A percentile compares a stretch with the other conserved stretches of the same genome.
Evolutionary conservation across 2,888 invertebrate genomes (phyloP).

Genomic region (Gryllus longicercus): DNA sequence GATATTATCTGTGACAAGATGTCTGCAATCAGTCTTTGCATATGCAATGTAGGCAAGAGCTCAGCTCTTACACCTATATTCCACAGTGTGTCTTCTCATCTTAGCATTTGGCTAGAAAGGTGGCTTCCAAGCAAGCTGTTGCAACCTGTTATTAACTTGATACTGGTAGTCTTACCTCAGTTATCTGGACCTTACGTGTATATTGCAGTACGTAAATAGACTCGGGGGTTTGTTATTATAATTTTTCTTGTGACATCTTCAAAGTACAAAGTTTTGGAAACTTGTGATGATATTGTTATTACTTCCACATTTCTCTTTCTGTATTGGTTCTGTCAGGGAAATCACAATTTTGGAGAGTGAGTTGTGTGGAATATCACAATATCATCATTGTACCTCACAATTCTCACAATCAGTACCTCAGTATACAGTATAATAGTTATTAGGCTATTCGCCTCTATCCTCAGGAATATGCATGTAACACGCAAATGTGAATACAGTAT

Average conservation of each 20-base stretch:
- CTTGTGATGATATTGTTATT: neutral
- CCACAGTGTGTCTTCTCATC: slow-evolving; percentile 22
- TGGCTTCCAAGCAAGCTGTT: slow-evolving; percentile 32
- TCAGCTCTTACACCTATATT: neutral
- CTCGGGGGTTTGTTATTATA: slow-evolving; percentile 29
- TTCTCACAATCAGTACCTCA: slow-evolving; percentile 33
- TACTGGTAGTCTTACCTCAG: slow-evolving; percentile 28
- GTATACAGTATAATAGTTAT: slow-evolving; percentile 29
- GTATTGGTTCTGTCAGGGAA: neutral
- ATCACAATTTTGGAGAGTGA: neutral
- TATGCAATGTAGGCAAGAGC: neutral
- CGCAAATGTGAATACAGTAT: slow-evolving; percentile 21
- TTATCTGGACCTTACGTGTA: slow-evolving; percentile 25
- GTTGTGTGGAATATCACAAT: neutral
- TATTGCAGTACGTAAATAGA: slow-evolving; percentile 25
- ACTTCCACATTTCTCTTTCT: neutral
- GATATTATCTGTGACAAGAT: neutral
- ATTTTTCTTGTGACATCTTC: slow-evolving; percentile 24
- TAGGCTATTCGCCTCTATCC: slow-evolving; percentile 27
- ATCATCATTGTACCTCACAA: slow-evolving; percentile 11
- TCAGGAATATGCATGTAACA: slow-evolving; percentile 27
- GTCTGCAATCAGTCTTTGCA: slow-evolving; percentile 7
- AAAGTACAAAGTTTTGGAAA: slow-evolving; percentile 32
- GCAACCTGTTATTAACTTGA: slow-evolving; percentile 26
- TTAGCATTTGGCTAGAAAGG: slow-evolving; percentile 22